Conservation (phyloP, 2,797 vertebrate species). For the Anguilla pacifica region DNA sequence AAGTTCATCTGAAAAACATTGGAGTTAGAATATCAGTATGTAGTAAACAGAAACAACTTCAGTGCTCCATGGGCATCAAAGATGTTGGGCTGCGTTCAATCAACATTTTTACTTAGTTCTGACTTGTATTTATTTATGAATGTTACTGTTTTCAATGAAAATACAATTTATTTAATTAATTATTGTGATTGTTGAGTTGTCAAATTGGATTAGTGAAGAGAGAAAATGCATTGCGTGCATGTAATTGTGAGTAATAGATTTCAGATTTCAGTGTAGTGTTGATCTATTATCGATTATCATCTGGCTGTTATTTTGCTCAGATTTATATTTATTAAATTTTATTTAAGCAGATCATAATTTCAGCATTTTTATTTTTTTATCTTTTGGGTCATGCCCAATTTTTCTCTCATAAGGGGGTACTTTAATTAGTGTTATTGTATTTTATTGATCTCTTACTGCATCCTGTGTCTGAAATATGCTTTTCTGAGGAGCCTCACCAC, state of each 20-base stretch:
- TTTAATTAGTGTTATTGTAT: background rate
- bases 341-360: background rate
- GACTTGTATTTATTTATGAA: background rate
- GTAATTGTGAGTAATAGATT: background rate
- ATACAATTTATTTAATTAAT: background rate
- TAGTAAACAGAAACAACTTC: background rate
- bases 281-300: background rate
- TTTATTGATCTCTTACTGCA: background rate
- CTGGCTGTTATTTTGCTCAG: background rate
- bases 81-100: background rate
- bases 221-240: background rate
- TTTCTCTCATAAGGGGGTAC: background rate
- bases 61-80: background rate
- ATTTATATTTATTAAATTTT: background rate
- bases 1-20: constrained; percentile 8
- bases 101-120: background rate
- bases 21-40: background rate
- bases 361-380: background rate
- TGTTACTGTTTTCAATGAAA: background rate
- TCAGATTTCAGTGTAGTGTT: background rate
- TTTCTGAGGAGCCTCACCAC: no score
- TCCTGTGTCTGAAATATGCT: background rate
- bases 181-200: background rate
- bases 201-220: background rate
- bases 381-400: background rate